Conservation (phyloP, 1,140 invertebrate species). For the Apis florea region DNA sequence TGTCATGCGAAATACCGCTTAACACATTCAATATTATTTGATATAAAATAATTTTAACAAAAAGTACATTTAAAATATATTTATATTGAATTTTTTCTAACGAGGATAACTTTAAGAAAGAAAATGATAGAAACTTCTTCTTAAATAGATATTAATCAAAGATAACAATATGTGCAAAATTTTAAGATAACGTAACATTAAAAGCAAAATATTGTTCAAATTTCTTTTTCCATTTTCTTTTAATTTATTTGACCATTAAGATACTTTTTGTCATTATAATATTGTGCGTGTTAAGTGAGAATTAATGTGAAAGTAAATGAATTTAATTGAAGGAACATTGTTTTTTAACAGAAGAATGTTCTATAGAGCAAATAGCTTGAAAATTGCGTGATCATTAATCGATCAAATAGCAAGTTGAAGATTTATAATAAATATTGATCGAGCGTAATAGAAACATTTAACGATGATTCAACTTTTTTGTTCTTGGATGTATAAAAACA, state of each 20-base stretch:
- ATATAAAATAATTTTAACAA: not conserved
- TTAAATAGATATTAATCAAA: too few species aligned
- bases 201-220: too few species aligned
- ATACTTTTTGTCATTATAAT: not conserved
- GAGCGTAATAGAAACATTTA: conserved; percentile 17
- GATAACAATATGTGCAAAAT: too few species aligned
- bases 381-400: conserved; percentile 5
- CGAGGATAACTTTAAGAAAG: too few species aligned
- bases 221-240: too few species aligned
- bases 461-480: conserved; percentile 5
- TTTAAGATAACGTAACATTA: too few species aligned
- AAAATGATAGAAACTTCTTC: too few species aligned
- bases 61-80: too few species aligned
- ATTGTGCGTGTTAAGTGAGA: not conserved
- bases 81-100: too few species aligned
- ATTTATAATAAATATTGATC: conserved; percentile 24
- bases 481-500: conserved; percentile 1
- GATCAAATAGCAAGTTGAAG: not conserved
- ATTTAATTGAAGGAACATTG: conserved; percentile 21
- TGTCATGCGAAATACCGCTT: conserved; percentile 33
- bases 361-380: conserved; percentile 7
- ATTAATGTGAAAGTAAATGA: conserved; percentile 12
- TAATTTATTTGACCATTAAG: not conserved
- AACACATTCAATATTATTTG: not conserved
- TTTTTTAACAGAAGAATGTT: not conserved